Conservation (phyloP, 1,140 invertebrate species). For the Telenomus remus region DNA sequence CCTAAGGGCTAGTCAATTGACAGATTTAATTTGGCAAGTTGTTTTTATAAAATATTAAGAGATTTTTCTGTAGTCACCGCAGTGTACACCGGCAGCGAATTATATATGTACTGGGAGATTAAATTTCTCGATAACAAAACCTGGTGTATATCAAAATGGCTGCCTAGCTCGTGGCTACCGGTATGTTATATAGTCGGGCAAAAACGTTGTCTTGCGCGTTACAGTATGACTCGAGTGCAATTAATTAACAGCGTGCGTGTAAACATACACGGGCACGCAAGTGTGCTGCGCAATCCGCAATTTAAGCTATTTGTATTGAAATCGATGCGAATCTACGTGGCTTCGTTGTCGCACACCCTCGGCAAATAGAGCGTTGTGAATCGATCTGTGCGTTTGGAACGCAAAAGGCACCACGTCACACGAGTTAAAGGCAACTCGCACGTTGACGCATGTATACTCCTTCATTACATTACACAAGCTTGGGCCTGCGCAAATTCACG, state of each 20-base stretch:
- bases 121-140: constrained; percentile 25
- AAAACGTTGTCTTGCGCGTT: too few relatives aligned
- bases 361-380: constrained; percentile 31
- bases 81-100: not conserved
- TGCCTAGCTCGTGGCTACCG: constrained; percentile 56
- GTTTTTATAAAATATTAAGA: too few relatives aligned
- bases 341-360: not conserved
- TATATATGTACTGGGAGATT: not conserved
- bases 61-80: too few relatives aligned
- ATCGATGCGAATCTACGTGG: constrained; percentile 1
- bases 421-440: constrained; percentile 35
- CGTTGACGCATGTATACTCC: constrained; percentile 40
- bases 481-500: constrained; percentile 23
- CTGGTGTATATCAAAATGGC: constrained; percentile 66
- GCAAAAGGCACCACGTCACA: constrained; percentile 38
- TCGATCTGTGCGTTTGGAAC: constrained; percentile 50
- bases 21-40: too few relatives aligned
- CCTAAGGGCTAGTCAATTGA: too few relatives aligned
- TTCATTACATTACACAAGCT: constrained; percentile 29
- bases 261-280: not conserved
- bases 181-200: constrained; percentile 37
- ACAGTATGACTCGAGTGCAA: not conserved
- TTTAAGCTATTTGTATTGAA: constrained; percentile 3
- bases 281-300: not conserved
- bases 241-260: constrained; percentile 11